Evolutionary conservation across 2,888 invertebrate species (phyloP), one percentile per base, ranked within the genome.

Genomic region (Pasiphila rectangulata): DNA sequence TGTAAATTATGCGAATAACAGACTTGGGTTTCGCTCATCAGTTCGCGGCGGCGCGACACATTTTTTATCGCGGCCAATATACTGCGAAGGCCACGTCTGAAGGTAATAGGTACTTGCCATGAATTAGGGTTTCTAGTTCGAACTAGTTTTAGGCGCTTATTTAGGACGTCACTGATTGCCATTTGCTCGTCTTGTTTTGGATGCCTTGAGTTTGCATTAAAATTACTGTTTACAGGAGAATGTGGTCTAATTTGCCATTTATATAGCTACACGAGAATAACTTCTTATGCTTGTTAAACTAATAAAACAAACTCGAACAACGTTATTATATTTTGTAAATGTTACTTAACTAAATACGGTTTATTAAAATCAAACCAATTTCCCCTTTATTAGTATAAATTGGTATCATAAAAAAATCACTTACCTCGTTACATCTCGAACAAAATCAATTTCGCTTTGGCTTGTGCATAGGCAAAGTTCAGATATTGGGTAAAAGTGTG

Each of bases 1-100:
- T 88, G 88, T 85, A 87, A 88, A 88, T 87, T 83, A 86, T 83
- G 75, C 80, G 63, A 86, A 87, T 86, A 83, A 83, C 76, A 67
- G 80, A 79, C 83, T 86, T 82, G 75, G 79, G 83, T 86, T 82
- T 72, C 56, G 76, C 72, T 84, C 79, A 82, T 83, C 83, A 79
- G 73, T 74, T 77, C 79, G 81, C 75, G 76, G 67, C 47, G 56
- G 49, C 50, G 56, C 59, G 64, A 58, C 67, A 54, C 51, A 59
- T 56, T 67, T 68, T 70, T 72, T 63, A 56, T 59, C 51, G 56
- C 57, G 62, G 51, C 59, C 61, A 64, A 68, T 59, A 53, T 53
- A 53, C 36, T 60, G 53, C 50, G 58, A 57, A 51, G 56, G 58
- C 51, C 58, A 59, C 27, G 52, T 59, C 57, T 37, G 49, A 58